Percentiles rank a stretch among this genome's conserved stretches.
Conservation (phyloP, 1,140 invertebrate species). For the Spodoptera litura region DNA sequence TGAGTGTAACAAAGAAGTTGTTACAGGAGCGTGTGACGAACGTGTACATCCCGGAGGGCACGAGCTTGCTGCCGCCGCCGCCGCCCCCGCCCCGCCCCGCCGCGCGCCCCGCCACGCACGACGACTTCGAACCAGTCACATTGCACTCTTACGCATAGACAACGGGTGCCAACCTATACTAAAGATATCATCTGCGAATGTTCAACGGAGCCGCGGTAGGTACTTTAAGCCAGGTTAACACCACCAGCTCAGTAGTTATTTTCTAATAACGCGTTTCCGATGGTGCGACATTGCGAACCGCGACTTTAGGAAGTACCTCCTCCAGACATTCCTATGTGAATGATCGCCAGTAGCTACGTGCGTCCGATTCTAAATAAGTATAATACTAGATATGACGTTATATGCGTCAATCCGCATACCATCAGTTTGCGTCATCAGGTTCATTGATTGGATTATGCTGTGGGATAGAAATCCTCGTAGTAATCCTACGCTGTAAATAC, state of each 20-base stretch:
- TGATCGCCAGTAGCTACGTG: not conserved
- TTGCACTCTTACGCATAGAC: conserved; percentile 82
- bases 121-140: conserved; percentile 85
- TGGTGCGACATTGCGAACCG: conserved; percentile 1
- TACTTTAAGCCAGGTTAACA: not conserved
- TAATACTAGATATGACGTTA: conserved; percentile 14
- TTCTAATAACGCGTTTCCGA: conserved; percentile 4
- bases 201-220: conserved; percentile 23
- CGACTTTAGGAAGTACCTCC: conserved; percentile 10
- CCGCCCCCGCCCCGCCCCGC: conserved; percentile 81
- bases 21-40: conserved; percentile 86
- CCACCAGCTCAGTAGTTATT: not conserved
- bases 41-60: conserved; percentile 86
- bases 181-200: conserved; percentile 24
- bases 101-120: conserved; percentile 82
- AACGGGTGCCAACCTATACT: not conserved
- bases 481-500: conserved; percentile 37
- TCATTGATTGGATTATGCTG: conserved; percentile 16
- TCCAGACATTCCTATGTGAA: not conserved
- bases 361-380: conserved; percentile 19
- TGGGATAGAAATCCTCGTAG: conserved; percentile 15
- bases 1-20: not conserved
- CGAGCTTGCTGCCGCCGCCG: conserved; percentile 86
- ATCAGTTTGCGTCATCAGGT: conserved; percentile 29
- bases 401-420: conserved; percentile 29